Evolutionary conservation across 2,888 invertebrate species (phyloP).

Genomic region (Rosalia funebris): DNA sequence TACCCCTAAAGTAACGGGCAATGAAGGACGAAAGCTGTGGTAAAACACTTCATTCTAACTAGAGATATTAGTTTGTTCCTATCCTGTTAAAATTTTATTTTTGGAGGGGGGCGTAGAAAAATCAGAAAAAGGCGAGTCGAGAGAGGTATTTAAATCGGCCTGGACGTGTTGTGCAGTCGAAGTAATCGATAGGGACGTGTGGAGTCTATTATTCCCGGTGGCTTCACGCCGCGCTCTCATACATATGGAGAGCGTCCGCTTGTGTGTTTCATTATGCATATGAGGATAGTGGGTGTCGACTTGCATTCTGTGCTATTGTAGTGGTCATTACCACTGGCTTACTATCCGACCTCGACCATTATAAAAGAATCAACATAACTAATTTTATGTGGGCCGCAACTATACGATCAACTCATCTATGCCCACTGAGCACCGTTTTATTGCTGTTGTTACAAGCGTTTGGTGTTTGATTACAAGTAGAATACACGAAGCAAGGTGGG

Average conservation of each 20-base stretch:
- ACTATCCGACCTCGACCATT: slow-evolving; percentile 4
- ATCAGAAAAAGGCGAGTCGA: not conserved
- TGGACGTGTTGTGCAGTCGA: slow-evolving; percentile 3
- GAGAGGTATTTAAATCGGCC: slow-evolving; percentile 3
- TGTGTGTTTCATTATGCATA: slow-evolving; percentile 50
- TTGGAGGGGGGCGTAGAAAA: not conserved
- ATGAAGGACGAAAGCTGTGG: no score
- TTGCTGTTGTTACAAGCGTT: slow-evolving; percentile 9
- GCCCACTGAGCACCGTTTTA: slow-evolving; percentile 2
- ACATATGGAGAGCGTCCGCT: slow-evolving; percentile 47
- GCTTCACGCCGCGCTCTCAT: slow-evolving; percentile 49
- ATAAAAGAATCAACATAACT: slow-evolving; percentile 17
- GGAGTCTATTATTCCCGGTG: slow-evolving; percentile 47
- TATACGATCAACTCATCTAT: not conserved
- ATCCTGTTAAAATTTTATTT: not conserved
- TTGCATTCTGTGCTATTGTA: slow-evolving; percentile 25
- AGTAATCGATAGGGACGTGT: slow-evolving; percentile 44
- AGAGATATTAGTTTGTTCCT: no score
- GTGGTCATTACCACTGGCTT: slow-evolving; percentile 6
- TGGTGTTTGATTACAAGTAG: slow-evolving; percentile 14
- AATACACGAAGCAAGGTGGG: not conserved
- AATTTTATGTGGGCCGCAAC: slow-evolving; percentile 14
- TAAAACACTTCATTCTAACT: no score
- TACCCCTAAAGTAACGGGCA: no score
- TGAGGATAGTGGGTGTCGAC: slow-evolving; percentile 47